Evolutionary conservation across 2,113 vertebrate genomes (phyloP).

Genomic region (Anhinga rufa): DNA sequence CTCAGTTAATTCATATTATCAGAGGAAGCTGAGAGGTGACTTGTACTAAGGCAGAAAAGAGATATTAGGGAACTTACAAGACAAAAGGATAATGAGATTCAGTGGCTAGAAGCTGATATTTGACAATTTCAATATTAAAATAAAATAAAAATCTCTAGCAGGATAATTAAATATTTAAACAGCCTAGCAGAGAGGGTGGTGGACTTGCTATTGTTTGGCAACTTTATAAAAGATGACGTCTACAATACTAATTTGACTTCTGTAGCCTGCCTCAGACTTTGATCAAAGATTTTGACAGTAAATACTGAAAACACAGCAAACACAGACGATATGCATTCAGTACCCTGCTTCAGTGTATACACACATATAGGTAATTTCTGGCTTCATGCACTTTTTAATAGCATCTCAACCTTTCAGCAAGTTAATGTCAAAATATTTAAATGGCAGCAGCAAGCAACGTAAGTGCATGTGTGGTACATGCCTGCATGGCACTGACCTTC

Average conservation of each 20-base stretch:
- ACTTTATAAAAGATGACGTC: not conserved
- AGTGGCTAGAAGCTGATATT: not conserved
- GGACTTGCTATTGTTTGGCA: not conserved
- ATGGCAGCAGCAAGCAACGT: not conserved
- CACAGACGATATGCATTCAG: not conserved
- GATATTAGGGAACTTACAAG: not conserved
- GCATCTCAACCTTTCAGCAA: not conserved
- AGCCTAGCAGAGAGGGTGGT: not conserved
- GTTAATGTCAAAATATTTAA: not conserved
- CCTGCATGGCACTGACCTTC: not conserved
- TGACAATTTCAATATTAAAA: not conserved
- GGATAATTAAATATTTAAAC: not conserved
- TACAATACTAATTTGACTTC: not conserved
- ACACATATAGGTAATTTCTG: not conserved
- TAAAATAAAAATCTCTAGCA: not conserved
- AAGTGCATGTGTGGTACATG: not conserved
- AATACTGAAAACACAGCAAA: not conserved
- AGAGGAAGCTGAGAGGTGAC: not conserved
- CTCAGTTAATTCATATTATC: not conserved
- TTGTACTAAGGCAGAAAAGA: not conserved
- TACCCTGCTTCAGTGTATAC: not conserved
- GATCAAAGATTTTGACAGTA: not conserved
- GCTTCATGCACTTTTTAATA: not conserved
- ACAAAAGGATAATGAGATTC: not conserved
- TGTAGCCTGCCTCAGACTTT: not conserved